Base-by-base conservation (phyloP, 2,113 vertebrate genomes). In the Rhabdornis inornatus region DNA sequence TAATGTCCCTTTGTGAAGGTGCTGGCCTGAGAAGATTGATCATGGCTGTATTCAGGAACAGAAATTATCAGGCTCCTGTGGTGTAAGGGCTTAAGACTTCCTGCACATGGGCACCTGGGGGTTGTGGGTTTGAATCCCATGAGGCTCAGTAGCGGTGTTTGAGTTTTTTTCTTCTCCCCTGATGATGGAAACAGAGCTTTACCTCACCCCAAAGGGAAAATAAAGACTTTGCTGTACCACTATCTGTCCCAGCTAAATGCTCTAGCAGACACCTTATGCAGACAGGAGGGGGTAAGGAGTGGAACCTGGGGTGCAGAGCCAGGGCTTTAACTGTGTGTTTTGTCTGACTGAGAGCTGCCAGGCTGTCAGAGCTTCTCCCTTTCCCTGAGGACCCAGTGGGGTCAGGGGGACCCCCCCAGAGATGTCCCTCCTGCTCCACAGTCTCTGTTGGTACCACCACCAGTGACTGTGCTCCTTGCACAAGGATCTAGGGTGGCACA, bases 81-180 rank as follows among this genome's bases (percentile, higher is more conserved):
- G 95, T 64, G 87, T 75, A 89, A 68, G 15, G 7, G 44, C 60
- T 89, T 81, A 53, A 93, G 19, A 10, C 14, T 7, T 74, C 17
- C 15, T 47, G 20, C 15, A 10, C 2, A 1, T 9, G 5, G 9
- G 8, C 28, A 5, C 4, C 6, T n/a, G 37, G 4, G 22, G 11
- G 47, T 7, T 81, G 47, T 64, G 52, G 15, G 95, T 95, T 97
- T 96, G 95, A 96, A 70, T 90, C 96, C 47, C 14, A 16, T 4
- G 2, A 44, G 6, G 40, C 28, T 89, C 68, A 52, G 0, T 1
- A 47, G 7, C 17, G 11, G 3, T 1, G 6, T 47, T 12, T 56
- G 7, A 4, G 5, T 6, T 64, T 72, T 23, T 42, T n/a, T 33
- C 5, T 55, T 90, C 78, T 88, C 12, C 8, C 5, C 11, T 15